A percentile compares a stretch with the other conserved stretches of the same genome.
phyloP scores from a whole-genome alignment of 1,140 invertebrate genomes.

The Neuroterus valhalla region DNA sequence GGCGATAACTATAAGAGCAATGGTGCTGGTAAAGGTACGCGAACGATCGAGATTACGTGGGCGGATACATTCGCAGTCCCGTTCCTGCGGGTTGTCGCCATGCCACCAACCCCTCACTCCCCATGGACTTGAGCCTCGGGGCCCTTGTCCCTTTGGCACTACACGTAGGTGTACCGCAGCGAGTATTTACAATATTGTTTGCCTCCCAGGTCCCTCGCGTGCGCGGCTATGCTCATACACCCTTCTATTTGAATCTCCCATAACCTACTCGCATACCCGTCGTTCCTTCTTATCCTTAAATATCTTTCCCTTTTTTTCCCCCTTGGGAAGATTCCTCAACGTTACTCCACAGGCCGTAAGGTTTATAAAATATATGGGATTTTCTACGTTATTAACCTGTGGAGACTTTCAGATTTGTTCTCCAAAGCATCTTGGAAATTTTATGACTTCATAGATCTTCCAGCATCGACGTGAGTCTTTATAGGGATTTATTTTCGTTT shows the following conservation, averaged over 20 bases:
- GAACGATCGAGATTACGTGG: conserved; percentile 27
- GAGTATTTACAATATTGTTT: conserved; percentile 28
- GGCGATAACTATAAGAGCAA: conserved; percentile 30
- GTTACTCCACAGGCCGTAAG: conserved; percentile 29
- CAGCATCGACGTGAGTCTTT: no score
- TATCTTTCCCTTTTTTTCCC: not conserved
- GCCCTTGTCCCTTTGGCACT: conserved; percentile 34
- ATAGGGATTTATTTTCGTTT: no score
- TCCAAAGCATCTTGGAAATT: no score
- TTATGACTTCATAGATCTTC: no score
- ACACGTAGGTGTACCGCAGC: conserved; percentile 20
- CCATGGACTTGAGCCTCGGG: conserved; percentile 42
- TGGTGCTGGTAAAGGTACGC: conserved; percentile 28
- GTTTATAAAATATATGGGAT: not conserved
- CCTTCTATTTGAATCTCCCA: conserved; percentile 34
- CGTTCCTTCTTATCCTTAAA: conserved; percentile 21
- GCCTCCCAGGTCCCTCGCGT: conserved; percentile 5
- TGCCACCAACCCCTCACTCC: conserved; percentile 60
- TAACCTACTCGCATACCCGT: conserved; percentile 29
- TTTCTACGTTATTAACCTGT: no score
- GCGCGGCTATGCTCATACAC: conserved; percentile 16
- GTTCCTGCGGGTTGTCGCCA: conserved; percentile 62
- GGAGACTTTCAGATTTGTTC: no score
- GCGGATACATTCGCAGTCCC: conserved; percentile 26
- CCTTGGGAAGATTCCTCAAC: conserved; percentile 28